Conservation (phyloP, 1,140 invertebrate genomes). For the Camponotus vicinus region DNA sequence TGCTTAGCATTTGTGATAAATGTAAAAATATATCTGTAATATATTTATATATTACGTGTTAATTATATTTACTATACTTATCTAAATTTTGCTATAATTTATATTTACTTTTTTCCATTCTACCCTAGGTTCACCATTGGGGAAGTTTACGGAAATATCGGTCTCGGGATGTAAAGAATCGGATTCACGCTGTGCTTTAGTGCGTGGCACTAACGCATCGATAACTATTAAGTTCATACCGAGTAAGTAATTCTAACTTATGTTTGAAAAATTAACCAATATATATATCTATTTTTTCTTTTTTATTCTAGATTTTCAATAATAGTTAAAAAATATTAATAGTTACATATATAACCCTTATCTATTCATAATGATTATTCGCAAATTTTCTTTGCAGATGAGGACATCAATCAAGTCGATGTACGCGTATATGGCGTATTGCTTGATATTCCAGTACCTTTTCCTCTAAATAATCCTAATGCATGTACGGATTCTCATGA, state of each 20-base stretch:
- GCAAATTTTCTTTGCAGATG: slow-evolving; percentile 82
- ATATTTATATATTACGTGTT: neutral
- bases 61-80: neutral
- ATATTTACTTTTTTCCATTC: slow-evolving; percentile 18
- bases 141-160: slow-evolving; percentile 86
- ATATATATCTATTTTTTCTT: neutral
- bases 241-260: slow-evolving; percentile 83
- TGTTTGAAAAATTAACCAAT: neutral
- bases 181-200: slow-evolving; percentile 86
- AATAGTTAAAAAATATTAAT: too few relatives aligned
- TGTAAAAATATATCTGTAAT: neutral
- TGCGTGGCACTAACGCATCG: slow-evolving; percentile 88
- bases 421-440: slow-evolving; percentile 91
- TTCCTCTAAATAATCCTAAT: slow-evolving; percentile 89
- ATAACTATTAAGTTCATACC: slow-evolving; percentile 88
- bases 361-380: neutral
- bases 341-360: neutral
- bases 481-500: slow-evolving; percentile 88
- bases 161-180: slow-evolving; percentile 87
- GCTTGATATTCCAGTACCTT: slow-evolving; percentile 90
- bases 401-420: slow-evolving; percentile 83
- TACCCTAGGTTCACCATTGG: slow-evolving; percentile 87
- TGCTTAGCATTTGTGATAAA: neutral
- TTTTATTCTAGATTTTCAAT: neutral
- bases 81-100: neutral